Evolutionary conservation across 2,888 invertebrate species (phyloP).

Genomic region (Eubasilissa splendida): DNA sequence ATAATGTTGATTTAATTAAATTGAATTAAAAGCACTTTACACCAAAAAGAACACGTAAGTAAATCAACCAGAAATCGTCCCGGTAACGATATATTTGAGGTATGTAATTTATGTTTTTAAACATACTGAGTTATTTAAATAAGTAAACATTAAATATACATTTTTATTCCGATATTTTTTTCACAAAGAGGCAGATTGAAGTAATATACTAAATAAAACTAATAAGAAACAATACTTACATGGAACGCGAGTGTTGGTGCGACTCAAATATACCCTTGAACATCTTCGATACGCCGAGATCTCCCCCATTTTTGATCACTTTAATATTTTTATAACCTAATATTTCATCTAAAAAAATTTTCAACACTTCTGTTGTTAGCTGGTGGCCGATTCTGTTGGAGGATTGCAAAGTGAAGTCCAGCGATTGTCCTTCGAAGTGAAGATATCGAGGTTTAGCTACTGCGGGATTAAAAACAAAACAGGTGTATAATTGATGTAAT

Average conservation of each 20-base stretch:
- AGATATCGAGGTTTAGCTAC: constrained; percentile 43
- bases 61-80: too few species aligned
- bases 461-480: constrained; percentile 33
- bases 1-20: too few species aligned
- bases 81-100: too few species aligned
- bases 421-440: constrained; percentile 62
- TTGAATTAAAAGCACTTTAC: too few species aligned
- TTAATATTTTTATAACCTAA: constrained; percentile 68
- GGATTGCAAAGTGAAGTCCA: constrained; percentile 71
- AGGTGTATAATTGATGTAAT: not conserved
- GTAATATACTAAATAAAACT: too few species aligned
- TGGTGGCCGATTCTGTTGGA: constrained; percentile 73
- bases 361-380: constrained; percentile 73
- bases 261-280: constrained; percentile 33
- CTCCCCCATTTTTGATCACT: constrained; percentile 61
- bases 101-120: too few species aligned
- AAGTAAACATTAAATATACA: too few species aligned
- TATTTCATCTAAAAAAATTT: constrained; percentile 72
- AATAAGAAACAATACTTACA: constrained; percentile 24
- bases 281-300: constrained; percentile 53
- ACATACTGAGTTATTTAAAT: too few species aligned
- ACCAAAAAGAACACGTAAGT: too few species aligned
- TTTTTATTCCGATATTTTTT: too few species aligned
- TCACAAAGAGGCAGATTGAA: too few species aligned
- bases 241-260: constrained; percentile 22